phyloP scores from a whole-genome alignment of 2,888 invertebrate species.

The Eubasilissa splendida region DNA sequence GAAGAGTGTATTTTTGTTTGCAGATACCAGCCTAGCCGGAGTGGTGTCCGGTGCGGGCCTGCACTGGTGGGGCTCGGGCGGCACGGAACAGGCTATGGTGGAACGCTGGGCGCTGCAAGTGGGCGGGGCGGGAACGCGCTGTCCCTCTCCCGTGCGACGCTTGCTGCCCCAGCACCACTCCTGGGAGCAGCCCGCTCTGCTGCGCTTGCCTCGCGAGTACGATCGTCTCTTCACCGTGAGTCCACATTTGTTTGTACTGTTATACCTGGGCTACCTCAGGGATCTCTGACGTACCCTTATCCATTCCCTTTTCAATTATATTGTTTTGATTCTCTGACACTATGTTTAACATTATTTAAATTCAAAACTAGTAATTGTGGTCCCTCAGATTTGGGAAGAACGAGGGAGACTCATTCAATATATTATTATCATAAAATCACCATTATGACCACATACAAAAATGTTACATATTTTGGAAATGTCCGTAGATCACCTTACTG shows the following conservation, averaged over 20 bases:
- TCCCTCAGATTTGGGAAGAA: too few species aligned
- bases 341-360: too few species aligned
- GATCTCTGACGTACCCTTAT: too few species aligned
- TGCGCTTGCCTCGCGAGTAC: slow-evolving; percentile 90
- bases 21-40: slow-evolving; percentile 34
- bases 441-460: too few species aligned
- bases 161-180: slow-evolving; percentile 82
- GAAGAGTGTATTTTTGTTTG: neutral
- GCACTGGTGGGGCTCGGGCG: slow-evolving; percentile 59
- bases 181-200: slow-evolving; percentile 88
- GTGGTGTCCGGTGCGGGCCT: slow-evolving; percentile 60
- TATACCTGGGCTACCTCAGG: too few species aligned
- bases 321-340: too few species aligned
- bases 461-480: too few species aligned
- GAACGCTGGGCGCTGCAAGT: slow-evolving; percentile 63
- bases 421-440: neutral
- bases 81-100: slow-evolving; percentile 65
- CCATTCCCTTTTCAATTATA: too few species aligned
- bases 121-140: slow-evolving; percentile 66
- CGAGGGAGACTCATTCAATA: neutral
- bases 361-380: too few species aligned
- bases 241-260: slow-evolving; percentile 18
- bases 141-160: slow-evolving; percentile 76
- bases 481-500: too few species aligned
- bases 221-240: slow-evolving; percentile 89